Evolutionary conservation across 2,113 vertebrate species (phyloP), one percentile per base, ranked within the genome.

Genomic region (Periophthalmus modestus): DNA sequence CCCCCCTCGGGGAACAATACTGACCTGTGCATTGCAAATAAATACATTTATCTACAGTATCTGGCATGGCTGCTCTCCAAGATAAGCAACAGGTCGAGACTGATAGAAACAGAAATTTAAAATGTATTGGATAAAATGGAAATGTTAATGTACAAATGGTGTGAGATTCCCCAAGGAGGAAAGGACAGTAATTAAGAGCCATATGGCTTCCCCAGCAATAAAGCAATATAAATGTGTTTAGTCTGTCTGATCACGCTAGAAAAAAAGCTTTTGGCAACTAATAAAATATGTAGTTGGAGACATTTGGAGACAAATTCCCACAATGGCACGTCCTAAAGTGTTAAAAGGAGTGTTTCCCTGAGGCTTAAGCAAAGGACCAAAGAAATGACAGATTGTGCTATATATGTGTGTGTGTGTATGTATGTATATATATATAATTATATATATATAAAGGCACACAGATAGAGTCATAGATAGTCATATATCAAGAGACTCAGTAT

Each of bases 1-100:
- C n/a, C 91, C 84, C 82, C 89, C 86, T 84, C 88, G 82, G 71
- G 66, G 86, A 91, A 94, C 92, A 93, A 94, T 92, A 77, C 83
- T 43, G 75, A 87, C 85, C 85, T 74, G 88, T 85, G 91, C 91
- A 92, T 93, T 91, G 93, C 88, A 86, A 92, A 92, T 24, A 23
- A 65, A n/a, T 79, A 80, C 79, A 75, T 82, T 75, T 86, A 87
- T 90, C 86, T 90, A 59, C 57, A 28, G 57, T 59, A 28, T 59
- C 77, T 85, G 86, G 52, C 7, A 46, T 84, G 85, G 12, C 81
- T 73, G 85, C 82, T 84, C 93, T 91, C 87, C 89, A 86, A 90
- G 90, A 91, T 91, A 91, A 89, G 89, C 84, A 89, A 88, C 84
- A 83, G 73, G 83, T 90, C 85, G 81, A 88, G 14, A 36, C 16